Evolutionary conservation across 2,888 invertebrate genomes (phyloP).

Genomic region (Amiota communis): DNA sequence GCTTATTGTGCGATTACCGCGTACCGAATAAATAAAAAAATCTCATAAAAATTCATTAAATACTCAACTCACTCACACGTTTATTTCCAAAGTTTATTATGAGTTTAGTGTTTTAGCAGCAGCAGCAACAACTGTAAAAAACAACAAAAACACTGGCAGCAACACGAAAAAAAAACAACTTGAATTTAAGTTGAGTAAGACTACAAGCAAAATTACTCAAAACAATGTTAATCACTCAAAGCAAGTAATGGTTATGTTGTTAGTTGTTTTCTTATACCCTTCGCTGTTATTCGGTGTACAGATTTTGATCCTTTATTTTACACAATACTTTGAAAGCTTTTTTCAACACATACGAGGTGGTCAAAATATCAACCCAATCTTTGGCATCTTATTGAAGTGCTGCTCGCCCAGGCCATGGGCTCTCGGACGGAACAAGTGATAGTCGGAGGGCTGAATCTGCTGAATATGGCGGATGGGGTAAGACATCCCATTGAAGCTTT

Average conservation of each 20-base stretch:
- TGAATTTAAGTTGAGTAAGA: neutral
- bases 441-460: too few relatives aligned
- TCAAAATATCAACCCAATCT: too few relatives aligned
- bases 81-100: too few relatives aligned
- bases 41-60: constrained; percentile 49
- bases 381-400: too few relatives aligned
- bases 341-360: too few relatives aligned
- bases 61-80: constrained; percentile 25
- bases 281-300: too few relatives aligned
- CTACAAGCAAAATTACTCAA: neutral
- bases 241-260: neutral
- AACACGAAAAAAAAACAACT: neutral
- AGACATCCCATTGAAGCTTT: too few relatives aligned
- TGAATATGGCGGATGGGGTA: too few relatives aligned
- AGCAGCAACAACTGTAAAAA: constrained; percentile 38
- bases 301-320: too few relatives aligned
- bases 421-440: too few relatives aligned
- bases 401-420: too few relatives aligned
- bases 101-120: neutral
- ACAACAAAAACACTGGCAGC: neutral
- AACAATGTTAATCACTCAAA: neutral
- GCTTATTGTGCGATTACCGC: constrained; percentile 51
- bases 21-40: constrained; percentile 51
- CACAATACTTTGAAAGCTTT: too few relatives aligned
- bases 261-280: neutral